A percentile compares a stretch with the other conserved stretches of the same genome.
These are phyloP conservation scores for Tiliqua scincoides DNA, from an alignment of 2,113 vertebrate genomes.

Conservation along the genomic window DNA sequence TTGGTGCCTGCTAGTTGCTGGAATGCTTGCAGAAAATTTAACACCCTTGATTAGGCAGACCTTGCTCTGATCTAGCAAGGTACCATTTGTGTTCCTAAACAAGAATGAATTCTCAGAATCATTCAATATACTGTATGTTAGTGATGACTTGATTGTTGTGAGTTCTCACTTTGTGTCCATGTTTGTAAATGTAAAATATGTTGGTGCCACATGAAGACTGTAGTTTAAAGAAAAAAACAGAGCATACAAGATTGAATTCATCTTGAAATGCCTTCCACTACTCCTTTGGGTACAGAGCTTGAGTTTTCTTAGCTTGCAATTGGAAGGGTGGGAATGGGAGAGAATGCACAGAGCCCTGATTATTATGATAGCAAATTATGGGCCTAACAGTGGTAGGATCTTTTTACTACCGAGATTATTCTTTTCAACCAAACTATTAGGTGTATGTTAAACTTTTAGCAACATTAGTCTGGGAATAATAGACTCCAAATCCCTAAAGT, in stretches of 20 bases:
- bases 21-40: not conserved
- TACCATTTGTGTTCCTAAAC: not conserved
- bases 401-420: not conserved
- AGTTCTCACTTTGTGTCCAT: not conserved
- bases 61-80: not conserved
- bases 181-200: not conserved
- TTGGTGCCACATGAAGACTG: not conserved
- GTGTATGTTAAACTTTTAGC: not conserved
- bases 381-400: not conserved
- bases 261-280: not conserved
- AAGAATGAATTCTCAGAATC: not conserved
- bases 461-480: not conserved
- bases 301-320: slow-evolving; percentile 2
- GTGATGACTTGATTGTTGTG: not conserved
- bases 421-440: not conserved
- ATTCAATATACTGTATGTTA: not conserved
- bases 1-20: not conserved
- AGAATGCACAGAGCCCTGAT: not conserved
- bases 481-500: not conserved
- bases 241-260: not conserved
- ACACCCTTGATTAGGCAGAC: not conserved
- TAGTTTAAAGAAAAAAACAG: not conserved
- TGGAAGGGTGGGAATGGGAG: not conserved
- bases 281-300: not conserved
- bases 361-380: not conserved